Evolutionary conservation across 2,113 vertebrate genomes (phyloP), one percentile per base, ranked within the genome.

Genomic region (Poeciliopsis turrubarensis): DNA sequence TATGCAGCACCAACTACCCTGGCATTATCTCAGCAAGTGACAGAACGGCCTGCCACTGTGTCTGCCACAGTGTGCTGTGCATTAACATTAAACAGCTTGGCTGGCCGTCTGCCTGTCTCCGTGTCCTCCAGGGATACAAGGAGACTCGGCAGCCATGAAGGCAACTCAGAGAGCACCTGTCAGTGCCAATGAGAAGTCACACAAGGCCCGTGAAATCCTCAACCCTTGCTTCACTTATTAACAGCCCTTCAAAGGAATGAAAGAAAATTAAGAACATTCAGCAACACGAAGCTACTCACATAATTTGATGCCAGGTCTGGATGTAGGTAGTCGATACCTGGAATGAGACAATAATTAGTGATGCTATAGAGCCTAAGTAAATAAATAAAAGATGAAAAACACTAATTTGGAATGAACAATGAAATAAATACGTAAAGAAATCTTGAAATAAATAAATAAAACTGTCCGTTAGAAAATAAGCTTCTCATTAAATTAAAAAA

Each of bases 261-360:
- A 63, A 70, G 34, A 30, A 61, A 81, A 75, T 68, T 72, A 66
- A 37, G 68, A 47, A 82, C 73, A 77, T 65, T 60, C 32, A 80
- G 39, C 30, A 64, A 73, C 12, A 66, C 32, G 30, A 31, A 74
- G 66, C 63, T 95, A 98, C 97, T 98, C 93, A 98, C 97, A 0
- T 98, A 98, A 92, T 98, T 98, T 27, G 96, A 95, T 87, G 97
- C 96, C 81, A 98, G 94, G 91, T 98, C 97, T 41, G 97, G 97
- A 91, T 98, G 97, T 44, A 98, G 95, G 88, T 98, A 98, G 92
- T 98, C 97, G 68, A 98, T 98, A 75, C 97, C 97, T 98, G 94
- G 76, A 94, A 92, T 78, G 73, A 0, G 73, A 89, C 57, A 82
- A 70, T 65, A 77, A 79, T 84, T 6, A 83, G 39, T 65, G 67